Conservation (phyloP, 2,113 vertebrate species). For the Chionis minor region DNA sequence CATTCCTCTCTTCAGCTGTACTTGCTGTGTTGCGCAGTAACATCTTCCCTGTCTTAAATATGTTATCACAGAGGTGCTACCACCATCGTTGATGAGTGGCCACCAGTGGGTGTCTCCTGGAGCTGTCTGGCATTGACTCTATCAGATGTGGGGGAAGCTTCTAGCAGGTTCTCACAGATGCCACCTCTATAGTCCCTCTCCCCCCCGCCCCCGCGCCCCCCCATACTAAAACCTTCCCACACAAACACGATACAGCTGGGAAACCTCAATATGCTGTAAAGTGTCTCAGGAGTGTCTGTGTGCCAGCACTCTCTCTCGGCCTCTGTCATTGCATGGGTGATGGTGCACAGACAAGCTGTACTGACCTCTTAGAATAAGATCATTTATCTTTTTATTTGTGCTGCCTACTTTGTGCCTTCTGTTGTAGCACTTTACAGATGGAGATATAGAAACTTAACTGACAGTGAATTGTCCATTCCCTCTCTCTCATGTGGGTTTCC, state of each 20-base stretch:
- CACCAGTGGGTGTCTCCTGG: not conserved
- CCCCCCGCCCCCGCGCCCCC: too few species aligned
- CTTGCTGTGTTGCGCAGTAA: not conserved
- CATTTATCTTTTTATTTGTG: not conserved
- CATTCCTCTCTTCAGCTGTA: not conserved
- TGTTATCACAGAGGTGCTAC: not conserved
- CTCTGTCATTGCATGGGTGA: not conserved
- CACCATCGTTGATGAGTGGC: not conserved
- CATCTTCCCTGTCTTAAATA: not conserved
- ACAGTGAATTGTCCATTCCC: not conserved
- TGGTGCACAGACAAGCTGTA: not conserved
- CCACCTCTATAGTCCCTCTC: too few species aligned
- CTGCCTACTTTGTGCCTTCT: not conserved
- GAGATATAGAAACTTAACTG: not conserved
- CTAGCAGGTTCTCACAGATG: too few species aligned
- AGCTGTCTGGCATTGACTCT: not conserved
- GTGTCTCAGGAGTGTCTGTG: not conserved
- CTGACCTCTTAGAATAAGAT: not conserved
- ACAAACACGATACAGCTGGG: not conserved
- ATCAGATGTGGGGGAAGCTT: too few species aligned
- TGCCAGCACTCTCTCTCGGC: not conserved
- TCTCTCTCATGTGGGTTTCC: not conserved
- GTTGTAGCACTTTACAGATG: not conserved
- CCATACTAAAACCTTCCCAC: too few species aligned
- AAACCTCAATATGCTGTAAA: not conserved